phyloP scores from a whole-genome alignment of 2,888 invertebrate genomes.

The Acleris holmiana region DNA sequence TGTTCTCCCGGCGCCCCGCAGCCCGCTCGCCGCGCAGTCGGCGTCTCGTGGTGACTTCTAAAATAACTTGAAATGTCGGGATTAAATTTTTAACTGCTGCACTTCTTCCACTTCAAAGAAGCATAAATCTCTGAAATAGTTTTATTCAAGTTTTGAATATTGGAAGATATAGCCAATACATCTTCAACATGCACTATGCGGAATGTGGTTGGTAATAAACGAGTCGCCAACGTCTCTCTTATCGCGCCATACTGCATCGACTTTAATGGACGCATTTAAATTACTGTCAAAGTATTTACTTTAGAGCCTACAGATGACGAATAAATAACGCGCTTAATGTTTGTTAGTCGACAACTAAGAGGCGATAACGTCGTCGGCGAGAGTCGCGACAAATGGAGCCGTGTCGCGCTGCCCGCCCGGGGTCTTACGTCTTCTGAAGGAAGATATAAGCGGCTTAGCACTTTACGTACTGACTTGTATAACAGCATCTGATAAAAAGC shows the following conservation, averaged over 20 bases:
- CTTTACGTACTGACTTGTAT: slow-evolving; percentile 20
- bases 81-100: too few species aligned
- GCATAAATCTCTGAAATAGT: too few species aligned
- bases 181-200: neutral
- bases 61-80: too few species aligned
- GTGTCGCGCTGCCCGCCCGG: slow-evolving; percentile 24
- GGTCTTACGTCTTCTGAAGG: slow-evolving; percentile 10
- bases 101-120: too few species aligned
- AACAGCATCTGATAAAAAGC: slow-evolving; percentile 23
- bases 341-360: slow-evolving; percentile 2
- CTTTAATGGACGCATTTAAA: slow-evolving; percentile 31
- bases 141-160: too few species aligned
- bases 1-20: too few species aligned
- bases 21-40: too few species aligned
- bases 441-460: slow-evolving; percentile 30
- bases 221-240: slow-evolving; percentile 1
- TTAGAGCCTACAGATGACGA: slow-evolving; percentile 25
- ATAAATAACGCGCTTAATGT: slow-evolving; percentile 25
- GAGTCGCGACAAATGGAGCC: slow-evolving; percentile 17
- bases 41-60: too few species aligned
- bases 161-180: too few species aligned
- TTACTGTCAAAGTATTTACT: slow-evolving; percentile 26
- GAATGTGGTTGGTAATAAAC: neutral
- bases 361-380: slow-evolving; percentile 17
- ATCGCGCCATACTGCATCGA: slow-evolving; percentile 19